Evolutionary conservation across 2,797 vertebrate species (phyloP).

Genomic region (Tauraco hartlaubi): DNA sequence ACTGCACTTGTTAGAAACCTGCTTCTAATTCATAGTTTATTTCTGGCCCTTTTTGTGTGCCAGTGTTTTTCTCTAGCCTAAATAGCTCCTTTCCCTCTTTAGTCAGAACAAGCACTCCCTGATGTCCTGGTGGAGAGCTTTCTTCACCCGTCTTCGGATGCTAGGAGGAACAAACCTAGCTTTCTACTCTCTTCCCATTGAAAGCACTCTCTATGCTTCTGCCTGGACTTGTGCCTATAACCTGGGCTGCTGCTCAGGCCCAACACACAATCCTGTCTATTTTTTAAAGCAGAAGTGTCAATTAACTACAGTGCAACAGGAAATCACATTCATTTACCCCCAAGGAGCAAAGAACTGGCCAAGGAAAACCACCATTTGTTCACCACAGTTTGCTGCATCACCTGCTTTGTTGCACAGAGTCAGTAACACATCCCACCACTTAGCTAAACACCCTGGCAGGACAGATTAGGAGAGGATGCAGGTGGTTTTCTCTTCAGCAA

Average conservation of each 20-base stretch:
- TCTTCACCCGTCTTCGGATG: neutral
- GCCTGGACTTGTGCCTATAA: neutral
- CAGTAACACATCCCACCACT: neutral
- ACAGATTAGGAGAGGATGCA: neutral
- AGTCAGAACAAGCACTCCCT: neutral
- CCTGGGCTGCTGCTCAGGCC: neutral
- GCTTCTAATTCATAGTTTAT: neutral
- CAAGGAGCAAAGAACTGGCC: neutral
- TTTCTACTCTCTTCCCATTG: neutral
- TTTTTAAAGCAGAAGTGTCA: neutral
- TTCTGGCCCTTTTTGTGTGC: neutral
- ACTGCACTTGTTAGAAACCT: neutral
- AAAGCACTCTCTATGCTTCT: neutral
- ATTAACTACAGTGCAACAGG: neutral
- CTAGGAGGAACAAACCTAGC: neutral
- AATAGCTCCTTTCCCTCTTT: neutral
- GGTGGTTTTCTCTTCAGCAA: neutral
- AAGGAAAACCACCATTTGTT: neutral
- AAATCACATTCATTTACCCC: neutral
- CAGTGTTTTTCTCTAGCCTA: neutral
- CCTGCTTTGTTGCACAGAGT: neutral
- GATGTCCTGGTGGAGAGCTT: neutral
- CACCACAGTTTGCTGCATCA: neutral
- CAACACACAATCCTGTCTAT: neutral
- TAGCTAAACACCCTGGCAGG: neutral